These are phyloP conservation scores for Todiramphus saurophagus DNA, from an alignment of 2,113 vertebrate genomes.

Conservation along the genomic window DNA sequence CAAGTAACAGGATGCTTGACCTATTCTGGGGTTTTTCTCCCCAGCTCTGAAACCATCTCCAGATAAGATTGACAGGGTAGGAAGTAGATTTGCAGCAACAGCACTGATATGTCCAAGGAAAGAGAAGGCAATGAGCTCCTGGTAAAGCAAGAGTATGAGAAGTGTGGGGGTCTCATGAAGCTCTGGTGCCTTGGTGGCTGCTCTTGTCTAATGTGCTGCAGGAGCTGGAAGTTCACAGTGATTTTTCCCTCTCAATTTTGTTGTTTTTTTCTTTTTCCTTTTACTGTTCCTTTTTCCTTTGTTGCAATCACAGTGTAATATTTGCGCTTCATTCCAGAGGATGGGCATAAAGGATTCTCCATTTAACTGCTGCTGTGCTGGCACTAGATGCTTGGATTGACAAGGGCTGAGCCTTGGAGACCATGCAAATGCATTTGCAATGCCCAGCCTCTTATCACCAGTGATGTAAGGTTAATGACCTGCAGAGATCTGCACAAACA, in stretches of 20 bases:
- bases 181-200: fast-evolving
- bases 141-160: not conserved
- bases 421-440: not conserved
- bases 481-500: slow-evolving; percentile 48
- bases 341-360: not conserved
- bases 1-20: not conserved
- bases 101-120: not conserved
- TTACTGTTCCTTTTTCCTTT: not conserved
- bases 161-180: fast-evolving
- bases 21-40: not conserved
- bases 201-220: not conserved
- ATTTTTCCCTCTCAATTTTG: not conserved
- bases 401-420: not conserved
- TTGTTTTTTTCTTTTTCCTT: not conserved
- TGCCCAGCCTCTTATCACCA: not conserved
- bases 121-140: not conserved
- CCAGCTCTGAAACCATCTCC: not conserved
- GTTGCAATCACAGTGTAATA: not conserved
- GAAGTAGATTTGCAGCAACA: not conserved
- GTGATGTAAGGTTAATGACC: slow-evolving; percentile 39
- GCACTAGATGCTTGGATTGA: not conserved
- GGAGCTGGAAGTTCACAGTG: not conserved
- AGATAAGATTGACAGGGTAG: not conserved
- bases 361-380: not conserved
- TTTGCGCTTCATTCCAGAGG: not conserved